phyloP scores from a whole-genome alignment of 2,113 vertebrate genomes.

The Hypanus sabinus region DNA sequence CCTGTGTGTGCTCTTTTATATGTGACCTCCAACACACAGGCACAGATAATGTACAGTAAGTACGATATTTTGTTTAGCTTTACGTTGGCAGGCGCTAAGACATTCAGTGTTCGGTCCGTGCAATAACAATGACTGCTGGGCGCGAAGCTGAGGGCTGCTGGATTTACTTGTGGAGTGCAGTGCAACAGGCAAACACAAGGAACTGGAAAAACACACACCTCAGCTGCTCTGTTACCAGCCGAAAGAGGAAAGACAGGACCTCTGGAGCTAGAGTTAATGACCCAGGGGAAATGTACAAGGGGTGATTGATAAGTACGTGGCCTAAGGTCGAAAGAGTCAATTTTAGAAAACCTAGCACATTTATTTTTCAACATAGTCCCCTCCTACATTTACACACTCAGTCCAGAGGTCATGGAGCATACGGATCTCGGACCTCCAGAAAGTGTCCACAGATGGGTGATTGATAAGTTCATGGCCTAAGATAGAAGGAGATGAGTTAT shows the following conservation, averaged over 20 bases:
- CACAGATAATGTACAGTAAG: constrained; percentile 11
- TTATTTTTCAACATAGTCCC: too few relatives aligned
- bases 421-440: too few relatives aligned
- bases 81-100: background rate
- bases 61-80: constrained; percentile 22
- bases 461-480: too few relatives aligned
- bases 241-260: background rate
- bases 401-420: too few relatives aligned
- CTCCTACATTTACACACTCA: too few relatives aligned
- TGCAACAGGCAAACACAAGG: too few relatives aligned
- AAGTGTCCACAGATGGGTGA: too few relatives aligned
- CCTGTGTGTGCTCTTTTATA: constrained; percentile 25
- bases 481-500: too few relatives aligned
- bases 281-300: background rate
- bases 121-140: background rate
- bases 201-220: background rate
- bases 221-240: background rate
- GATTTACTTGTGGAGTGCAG: background rate
- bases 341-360: too few relatives aligned
- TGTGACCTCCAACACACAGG: constrained; percentile 22
- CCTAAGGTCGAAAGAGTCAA: too few relatives aligned
- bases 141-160: background rate
- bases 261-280: background rate
- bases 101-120: background rate
- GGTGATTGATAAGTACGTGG: too few relatives aligned